phyloP scores from a whole-genome alignment of 2,888 invertebrate genomes.

The Protophormia terraenovae region DNA sequence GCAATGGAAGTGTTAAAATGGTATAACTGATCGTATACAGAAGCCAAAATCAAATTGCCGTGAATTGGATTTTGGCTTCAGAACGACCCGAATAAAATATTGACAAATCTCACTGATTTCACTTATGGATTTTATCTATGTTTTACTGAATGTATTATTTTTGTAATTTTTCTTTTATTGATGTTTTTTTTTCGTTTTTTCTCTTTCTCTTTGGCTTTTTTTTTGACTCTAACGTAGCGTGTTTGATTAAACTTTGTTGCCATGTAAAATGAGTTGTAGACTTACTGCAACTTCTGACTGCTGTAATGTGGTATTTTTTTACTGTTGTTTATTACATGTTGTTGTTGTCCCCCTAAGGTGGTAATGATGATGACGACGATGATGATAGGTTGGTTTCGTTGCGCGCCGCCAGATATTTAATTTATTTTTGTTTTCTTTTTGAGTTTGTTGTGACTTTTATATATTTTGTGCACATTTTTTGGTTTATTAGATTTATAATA shows the following conservation, averaged over 20 bases:
- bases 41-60: no score
- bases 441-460: background rate
- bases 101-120: no score
- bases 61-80: no score
- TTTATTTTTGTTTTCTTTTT: conserved; percentile 36
- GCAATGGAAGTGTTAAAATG: no score
- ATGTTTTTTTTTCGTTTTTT: background rate
- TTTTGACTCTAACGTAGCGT: conserved; percentile 39
- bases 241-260: conserved; percentile 12
- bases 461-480: background rate
- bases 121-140: background rate
- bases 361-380: background rate
- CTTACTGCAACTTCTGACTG: background rate
- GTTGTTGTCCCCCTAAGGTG: conserved; percentile 11
- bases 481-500: conserved; percentile 38
- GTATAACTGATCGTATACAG: no score
- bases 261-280: background rate
- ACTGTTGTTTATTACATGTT: conserved; percentile 39
- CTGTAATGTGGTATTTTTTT: conserved; percentile 23
- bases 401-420: conserved; percentile 29
- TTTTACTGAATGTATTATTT: background rate
- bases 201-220: background rate
- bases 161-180: background rate
- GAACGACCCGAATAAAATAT: no score
- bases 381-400: conserved; percentile 33